These are phyloP conservation scores for Esox masquinongy DNA, from an alignment of 2,797 vertebrate species.

Conservation along the genomic window DNA sequence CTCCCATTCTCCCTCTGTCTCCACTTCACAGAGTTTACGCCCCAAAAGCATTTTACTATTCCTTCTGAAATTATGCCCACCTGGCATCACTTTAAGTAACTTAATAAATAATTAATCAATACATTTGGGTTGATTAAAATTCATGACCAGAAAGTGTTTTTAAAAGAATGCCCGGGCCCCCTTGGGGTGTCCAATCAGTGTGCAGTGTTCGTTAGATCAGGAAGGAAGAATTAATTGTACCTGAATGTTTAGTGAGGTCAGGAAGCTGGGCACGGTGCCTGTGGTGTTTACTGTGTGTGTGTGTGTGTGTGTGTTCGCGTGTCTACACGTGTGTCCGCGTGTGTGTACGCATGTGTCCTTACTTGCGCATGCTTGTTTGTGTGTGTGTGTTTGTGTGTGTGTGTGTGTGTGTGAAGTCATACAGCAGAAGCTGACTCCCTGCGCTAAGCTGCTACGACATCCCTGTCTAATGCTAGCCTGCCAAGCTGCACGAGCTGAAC, in stretches of 20 bases:
- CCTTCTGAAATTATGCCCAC: constrained; percentile 80
- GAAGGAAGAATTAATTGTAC: constrained; percentile 81
- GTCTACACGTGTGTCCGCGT: constrained; percentile 30
- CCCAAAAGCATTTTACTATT: constrained; percentile 73
- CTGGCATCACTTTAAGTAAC: constrained; percentile 82
- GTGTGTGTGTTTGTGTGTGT: too few species aligned
- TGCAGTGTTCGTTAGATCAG: constrained; percentile 73
- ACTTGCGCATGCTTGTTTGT: constrained; percentile 16
- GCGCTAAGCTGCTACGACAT: constrained; percentile 1
- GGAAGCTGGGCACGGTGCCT: constrained; percentile 64
- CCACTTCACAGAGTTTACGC: constrained; percentile 69
- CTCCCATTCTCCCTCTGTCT: constrained; percentile 48
- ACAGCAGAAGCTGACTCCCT: neutral
- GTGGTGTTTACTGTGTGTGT: constrained; percentile 37
- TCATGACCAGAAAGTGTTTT: constrained; percentile 83
- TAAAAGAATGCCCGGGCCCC: constrained; percentile 76
- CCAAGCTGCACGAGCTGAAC: constrained; percentile 42
- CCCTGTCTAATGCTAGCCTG: constrained; percentile 20
- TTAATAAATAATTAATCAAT: constrained; percentile 86
- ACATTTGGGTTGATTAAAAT: constrained; percentile 84
- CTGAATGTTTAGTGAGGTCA: constrained; percentile 81
- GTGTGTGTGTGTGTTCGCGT: constrained; percentile 34
- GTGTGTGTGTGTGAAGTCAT: constrained; percentile 3
- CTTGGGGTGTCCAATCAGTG: constrained; percentile 75
- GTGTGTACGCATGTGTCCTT: constrained; percentile 4